Percentiles rank a stretch among this genome's conserved stretches.
These are phyloP conservation scores for Molossus alvarezi DNA, from an alignment of 2,797 vertebrate genomes.

Conservation along the genomic window DNA sequence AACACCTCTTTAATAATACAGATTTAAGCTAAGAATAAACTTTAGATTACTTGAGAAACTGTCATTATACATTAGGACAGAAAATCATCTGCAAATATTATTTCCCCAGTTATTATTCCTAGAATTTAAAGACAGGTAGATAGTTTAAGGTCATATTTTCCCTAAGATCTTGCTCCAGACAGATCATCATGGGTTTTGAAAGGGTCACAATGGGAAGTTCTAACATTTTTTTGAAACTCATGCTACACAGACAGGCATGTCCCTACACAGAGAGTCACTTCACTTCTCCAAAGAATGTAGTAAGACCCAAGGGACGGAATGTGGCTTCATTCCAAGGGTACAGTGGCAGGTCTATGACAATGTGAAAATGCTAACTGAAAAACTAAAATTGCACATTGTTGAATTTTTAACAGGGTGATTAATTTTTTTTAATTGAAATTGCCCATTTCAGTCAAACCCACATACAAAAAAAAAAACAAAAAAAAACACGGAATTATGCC, in stretches of 20 bases:
- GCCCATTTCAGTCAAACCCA: neutral
- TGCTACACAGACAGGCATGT: too few relatives aligned
- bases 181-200: neutral
- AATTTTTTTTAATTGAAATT: constrained; percentile 16
- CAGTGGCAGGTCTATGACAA: neutral
- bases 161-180: neutral
- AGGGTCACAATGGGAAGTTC: neutral
- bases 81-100: neutral
- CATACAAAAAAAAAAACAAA: neutral
- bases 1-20: neutral
- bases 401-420: neutral
- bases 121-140: neutral
- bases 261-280: neutral
- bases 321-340: neutral
- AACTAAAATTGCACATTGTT: neutral
- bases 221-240: neutral
- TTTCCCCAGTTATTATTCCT: neutral
- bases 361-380: neutral
- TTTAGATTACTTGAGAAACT: neutral
- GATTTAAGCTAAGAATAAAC: neutral
- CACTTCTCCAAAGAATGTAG: neutral
- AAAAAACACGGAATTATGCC: neutral
- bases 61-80: neutral
- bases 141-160: neutral
- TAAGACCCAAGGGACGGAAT: too few relatives aligned